phyloP scores from a whole-genome alignment of 2,888 invertebrate genomes.

The Carpatolechia fugitivella region DNA sequence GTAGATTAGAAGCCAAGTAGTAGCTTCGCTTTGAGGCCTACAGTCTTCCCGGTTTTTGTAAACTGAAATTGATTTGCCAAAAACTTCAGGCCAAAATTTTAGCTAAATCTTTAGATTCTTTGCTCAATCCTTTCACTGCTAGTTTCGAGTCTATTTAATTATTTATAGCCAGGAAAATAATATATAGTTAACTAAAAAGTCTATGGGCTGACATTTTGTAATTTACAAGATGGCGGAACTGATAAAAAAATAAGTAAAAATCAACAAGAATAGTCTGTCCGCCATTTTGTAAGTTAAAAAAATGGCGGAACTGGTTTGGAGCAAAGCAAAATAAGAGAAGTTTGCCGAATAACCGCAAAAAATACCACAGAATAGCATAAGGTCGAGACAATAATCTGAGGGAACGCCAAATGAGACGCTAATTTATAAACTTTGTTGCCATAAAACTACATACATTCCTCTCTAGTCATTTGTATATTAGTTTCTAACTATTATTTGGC shows the following conservation, averaged over 20 bases:
- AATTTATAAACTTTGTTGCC: conserved; percentile 45
- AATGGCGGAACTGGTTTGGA: background rate
- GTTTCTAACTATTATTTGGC: conserved; percentile 40
- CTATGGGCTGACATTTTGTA: conserved; percentile 23
- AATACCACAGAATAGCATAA: conserved; percentile 56
- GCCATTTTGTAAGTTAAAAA: too few species aligned
- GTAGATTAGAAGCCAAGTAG: conserved; percentile 68
- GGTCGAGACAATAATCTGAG: conserved; percentile 70
- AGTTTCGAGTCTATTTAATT: conserved; percentile 8
- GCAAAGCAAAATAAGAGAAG: background rate
- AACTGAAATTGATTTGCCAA: conserved; percentile 59
- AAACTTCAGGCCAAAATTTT: conserved; percentile 59
- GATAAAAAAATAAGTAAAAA: too few species aligned
- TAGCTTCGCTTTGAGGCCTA: conserved; percentile 70
- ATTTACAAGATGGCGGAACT: conserved; percentile 21
- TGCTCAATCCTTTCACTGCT: conserved; percentile 46
- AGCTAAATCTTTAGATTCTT: conserved; percentile 48
- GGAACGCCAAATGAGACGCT: conserved; percentile 66
- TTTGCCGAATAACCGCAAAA: conserved; percentile 38
- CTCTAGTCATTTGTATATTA: conserved; percentile 64
- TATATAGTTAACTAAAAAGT: conserved; percentile 16
- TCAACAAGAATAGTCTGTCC: too few species aligned
- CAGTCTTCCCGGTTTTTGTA: conserved; percentile 57
- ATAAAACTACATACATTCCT: conserved; percentile 64
- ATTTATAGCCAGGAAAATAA: conserved; percentile 10